phyloP scores from a whole-genome alignment of 2,797 vertebrate species.

The Caiman crocodilus region DNA sequence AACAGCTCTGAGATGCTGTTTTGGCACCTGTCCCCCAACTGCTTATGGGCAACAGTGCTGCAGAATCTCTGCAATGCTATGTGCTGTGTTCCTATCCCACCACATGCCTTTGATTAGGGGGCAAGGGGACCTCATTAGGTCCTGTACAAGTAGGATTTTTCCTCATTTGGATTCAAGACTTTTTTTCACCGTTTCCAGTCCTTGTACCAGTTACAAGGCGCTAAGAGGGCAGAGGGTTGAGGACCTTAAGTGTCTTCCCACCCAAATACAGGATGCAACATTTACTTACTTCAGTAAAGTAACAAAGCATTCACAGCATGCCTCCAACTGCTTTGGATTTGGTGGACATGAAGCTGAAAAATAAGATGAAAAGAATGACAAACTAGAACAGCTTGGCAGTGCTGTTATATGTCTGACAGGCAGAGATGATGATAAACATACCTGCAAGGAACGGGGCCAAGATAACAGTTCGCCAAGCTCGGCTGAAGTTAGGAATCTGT shows the following conservation, averaged over 20 bases:
- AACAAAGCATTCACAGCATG: slow-evolving; percentile 89
- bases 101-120: not conserved
- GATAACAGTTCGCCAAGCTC: slow-evolving; percentile 89
- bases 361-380: not conserved
- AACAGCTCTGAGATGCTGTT: not conserved
- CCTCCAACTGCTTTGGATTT: slow-evolving; percentile 85
- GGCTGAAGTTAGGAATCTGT: slow-evolving; percentile 82
- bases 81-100: not conserved
- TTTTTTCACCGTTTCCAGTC: not conserved
- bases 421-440: slow-evolving; percentile 55
- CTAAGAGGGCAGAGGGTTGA: not conserved
- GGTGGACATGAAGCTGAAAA: slow-evolving; percentile 89
- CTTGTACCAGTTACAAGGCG: not conserved
- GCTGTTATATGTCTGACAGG: not conserved
- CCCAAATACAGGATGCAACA: too few species aligned
- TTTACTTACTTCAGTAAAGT: slow-evolving; percentile 90
- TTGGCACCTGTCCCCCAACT: not conserved
- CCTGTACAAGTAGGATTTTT: not conserved
- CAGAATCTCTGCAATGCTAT: not conserved
- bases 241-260: not conserved
- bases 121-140: not conserved
- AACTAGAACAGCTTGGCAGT: not conserved
- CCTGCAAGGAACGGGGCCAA: slow-evolving; percentile 92
- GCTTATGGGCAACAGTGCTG: not conserved
- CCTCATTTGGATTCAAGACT: not conserved